Evolutionary conservation across 1,140 invertebrate genomes (phyloP), one percentile per base, ranked within the genome.

Genomic region (Anagrus nilaparvatae): DNA sequence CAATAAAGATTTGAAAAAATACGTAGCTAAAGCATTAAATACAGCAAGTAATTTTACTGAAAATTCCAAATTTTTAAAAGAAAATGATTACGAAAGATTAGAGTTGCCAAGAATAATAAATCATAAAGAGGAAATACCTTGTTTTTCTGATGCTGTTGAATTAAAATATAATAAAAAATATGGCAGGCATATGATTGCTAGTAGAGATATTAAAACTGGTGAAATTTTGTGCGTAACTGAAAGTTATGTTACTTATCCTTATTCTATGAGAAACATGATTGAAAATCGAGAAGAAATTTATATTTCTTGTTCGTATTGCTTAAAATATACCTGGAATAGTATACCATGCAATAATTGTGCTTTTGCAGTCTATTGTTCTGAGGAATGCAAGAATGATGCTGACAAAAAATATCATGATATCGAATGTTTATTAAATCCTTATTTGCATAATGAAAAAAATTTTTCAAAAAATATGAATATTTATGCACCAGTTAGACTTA

Each of bases 211-310:
- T 42, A 56, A 63, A 46, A 71, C 79, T n/a, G 88, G 87, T 1
- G 83, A 92, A 63, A 66, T 88, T 19, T 50, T 94, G 12, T n/a
- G n/a, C n/a, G 78, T 79, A 24, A 66, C 80, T 27, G 90, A 94
- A 67, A 71, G 79, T 33, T n/a, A n/a, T n/a, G n/a, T n/a, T n/a
- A n/a, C n/a, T n/a, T n/a, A n/a, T n/a, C 81, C 87, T 8, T 93
- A 81, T 59, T 72, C 79, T 25, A 72, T 72, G 8, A 65, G 85
- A 1, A 55, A 88, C 13, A 50, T 78, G n/a, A n/a, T n/a, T n/a
- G n/a, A n/a, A n/a, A n/a, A n/a, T n/a, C 68, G 72, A 25, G 58
- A 73, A 12, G 72, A 30, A 30, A 5, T 8, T 5, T n/a, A 30
- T 30, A n/a, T 14, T n/a, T 10, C 10, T 14, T 30, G 29, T 30